phyloP scores from a whole-genome alignment of 2,113 vertebrate species.

The Phyllostomus hastatus region DNA sequence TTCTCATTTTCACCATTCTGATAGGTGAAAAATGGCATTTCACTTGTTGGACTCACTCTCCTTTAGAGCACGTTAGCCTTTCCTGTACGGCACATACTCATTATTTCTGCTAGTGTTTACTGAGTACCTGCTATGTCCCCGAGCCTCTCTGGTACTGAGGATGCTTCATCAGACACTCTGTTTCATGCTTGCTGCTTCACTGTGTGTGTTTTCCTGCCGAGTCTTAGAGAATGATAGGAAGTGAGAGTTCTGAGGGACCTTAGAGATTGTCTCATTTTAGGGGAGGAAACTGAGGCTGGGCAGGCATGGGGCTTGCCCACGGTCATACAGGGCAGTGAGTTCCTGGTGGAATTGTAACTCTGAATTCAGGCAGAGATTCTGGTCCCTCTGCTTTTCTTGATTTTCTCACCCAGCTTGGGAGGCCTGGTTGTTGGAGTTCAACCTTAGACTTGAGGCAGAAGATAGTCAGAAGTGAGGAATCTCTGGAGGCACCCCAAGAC shows the following conservation, averaged over 20 bases:
- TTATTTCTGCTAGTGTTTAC: background rate
- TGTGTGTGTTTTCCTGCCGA: background rate
- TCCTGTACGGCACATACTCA: accelerated
- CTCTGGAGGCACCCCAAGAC: no score
- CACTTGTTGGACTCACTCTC: background rate
- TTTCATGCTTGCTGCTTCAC: background rate
- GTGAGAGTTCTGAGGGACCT: background rate
- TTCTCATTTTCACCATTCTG: background rate
- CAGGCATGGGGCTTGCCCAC: background rate
- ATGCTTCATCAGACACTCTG: background rate
- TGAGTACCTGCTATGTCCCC: background rate
- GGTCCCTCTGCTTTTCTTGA: background rate
- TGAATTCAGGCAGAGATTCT: background rate
- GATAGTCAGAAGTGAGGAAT: no score
- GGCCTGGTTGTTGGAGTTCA: background rate
- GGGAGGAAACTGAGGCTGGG: background rate
- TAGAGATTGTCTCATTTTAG: background rate
- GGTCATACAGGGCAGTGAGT: no score
- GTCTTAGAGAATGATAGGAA: background rate
- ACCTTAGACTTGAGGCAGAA: no score
- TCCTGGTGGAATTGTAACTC: background rate
- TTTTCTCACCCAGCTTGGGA: background rate
- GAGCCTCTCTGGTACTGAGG: accelerated
- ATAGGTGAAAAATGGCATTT: background rate
- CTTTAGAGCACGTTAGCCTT: background rate